Evolutionary conservation across 1,140 invertebrate species (phyloP).

Genomic region (Nasonia longicornis): DNA sequence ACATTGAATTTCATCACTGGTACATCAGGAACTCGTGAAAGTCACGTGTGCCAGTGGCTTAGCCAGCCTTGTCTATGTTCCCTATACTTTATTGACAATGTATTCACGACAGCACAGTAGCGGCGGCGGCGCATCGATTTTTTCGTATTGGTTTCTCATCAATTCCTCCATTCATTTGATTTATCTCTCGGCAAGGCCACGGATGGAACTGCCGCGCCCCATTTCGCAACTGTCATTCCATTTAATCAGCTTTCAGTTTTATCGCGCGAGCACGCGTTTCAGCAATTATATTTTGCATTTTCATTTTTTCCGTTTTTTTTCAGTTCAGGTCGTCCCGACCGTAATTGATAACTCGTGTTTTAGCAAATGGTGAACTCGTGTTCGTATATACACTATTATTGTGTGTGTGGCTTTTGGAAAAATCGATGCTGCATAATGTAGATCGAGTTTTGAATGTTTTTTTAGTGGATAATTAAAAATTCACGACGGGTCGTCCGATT

Average conservation of each 20-base stretch:
- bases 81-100: neutral
- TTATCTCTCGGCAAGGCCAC: slow-evolving; percentile 16
- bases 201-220: slow-evolving; percentile 33
- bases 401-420: no score
- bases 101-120: neutral
- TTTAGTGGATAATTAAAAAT: no score
- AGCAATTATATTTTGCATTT: slow-evolving; percentile 10
- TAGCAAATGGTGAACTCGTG: neutral
- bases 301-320: neutral
- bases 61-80: no score
- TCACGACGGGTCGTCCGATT: neutral
- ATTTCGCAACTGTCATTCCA: slow-evolving; percentile 32
- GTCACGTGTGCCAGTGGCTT: no score
- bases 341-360: neutral
- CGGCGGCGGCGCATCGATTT: slow-evolving; percentile 10
- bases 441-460: no score
- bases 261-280: neutral
- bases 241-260: slow-evolving; percentile 34
- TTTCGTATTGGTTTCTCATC: slow-evolving; percentile 39
- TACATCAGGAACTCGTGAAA: neutral
- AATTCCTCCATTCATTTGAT: slow-evolving; percentile 30
- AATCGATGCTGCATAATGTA: no score
- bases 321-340: no score
- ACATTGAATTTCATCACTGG: no score
- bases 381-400: no score